These are phyloP conservation scores for Tortrix viridana DNA, from an alignment of 2,888 invertebrate genomes.

Conservation along the genomic window DNA sequence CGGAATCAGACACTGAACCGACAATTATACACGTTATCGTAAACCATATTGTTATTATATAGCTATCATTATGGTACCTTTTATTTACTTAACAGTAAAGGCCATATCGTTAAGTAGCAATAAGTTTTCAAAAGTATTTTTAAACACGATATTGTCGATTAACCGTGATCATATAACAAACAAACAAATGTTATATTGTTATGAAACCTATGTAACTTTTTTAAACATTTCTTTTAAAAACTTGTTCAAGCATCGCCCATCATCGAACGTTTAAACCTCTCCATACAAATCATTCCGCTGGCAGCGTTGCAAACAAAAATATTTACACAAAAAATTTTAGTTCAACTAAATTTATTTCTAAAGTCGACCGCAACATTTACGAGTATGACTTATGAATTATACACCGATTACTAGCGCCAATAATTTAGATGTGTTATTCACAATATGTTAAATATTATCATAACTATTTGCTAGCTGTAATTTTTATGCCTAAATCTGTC, in stretches of 20 bases:
- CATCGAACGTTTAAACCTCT: background rate
- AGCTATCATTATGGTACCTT: too few relatives aligned
- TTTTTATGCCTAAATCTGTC: conserved; percentile 22
- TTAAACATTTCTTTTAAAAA: too few relatives aligned
- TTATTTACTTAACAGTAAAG: too few relatives aligned
- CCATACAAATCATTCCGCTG: background rate
- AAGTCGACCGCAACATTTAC: conserved; percentile 17
- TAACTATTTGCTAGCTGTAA: conserved; percentile 31
- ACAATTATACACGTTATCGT: too few relatives aligned
- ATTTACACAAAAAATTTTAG: conserved; percentile 25
- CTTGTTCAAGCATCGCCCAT: background rate
- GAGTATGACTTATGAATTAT: conserved; percentile 27
- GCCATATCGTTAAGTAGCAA: too few relatives aligned
- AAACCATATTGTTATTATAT: too few relatives aligned
- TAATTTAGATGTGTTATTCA: conserved; percentile 20
- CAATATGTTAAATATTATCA: conserved; percentile 24
- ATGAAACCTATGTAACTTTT: too few relatives aligned
- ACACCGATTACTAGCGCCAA: conserved; percentile 12
- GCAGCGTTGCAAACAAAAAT: conserved; percentile 20
- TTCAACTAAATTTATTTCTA: conserved; percentile 27
- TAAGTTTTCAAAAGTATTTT: too few relatives aligned
- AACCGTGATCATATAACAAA: too few relatives aligned
- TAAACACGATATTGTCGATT: too few relatives aligned
- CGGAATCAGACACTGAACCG: too few relatives aligned
- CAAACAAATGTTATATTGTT: too few relatives aligned